A percentile compares a stretch with the other conserved stretches of the same genome.
These are phyloP conservation scores for Parauchenoglanis ngamensis DNA, from an alignment of 2,797 vertebrate genomes.

Conservation along the genomic window DNA sequence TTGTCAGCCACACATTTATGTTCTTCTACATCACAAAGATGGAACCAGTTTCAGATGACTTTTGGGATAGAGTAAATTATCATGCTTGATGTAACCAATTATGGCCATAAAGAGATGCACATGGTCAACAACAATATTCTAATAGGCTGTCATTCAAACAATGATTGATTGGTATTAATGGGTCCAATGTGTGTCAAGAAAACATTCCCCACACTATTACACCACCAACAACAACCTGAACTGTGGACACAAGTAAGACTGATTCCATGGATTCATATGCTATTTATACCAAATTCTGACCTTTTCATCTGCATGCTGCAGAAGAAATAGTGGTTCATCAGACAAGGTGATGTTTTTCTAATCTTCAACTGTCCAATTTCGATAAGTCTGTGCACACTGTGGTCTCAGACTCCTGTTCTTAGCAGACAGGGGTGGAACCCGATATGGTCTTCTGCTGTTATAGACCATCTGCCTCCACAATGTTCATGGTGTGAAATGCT, in stretches of 20 bases:
- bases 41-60: neutral
- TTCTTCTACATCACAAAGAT: neutral
- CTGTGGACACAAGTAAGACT: neutral
- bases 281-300: neutral
- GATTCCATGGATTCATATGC: neutral
- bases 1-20: neutral
- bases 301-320: neutral
- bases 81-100: neutral
- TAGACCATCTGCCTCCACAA: neutral
- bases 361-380: neutral
- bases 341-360: neutral
- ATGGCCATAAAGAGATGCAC: neutral
- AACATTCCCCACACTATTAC: neutral
- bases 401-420: neutral
- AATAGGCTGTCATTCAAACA: neutral
- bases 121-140: neutral
- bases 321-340: neutral
- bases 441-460: neutral
- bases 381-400: neutral
- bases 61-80: neutral
- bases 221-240: too few relatives aligned
- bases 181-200: neutral
- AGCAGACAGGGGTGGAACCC: neutral
- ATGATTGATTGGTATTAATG: neutral
- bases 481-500: neutral